phyloP scores from a whole-genome alignment of 2,888 invertebrate species.

The Altica lythri region DNA sequence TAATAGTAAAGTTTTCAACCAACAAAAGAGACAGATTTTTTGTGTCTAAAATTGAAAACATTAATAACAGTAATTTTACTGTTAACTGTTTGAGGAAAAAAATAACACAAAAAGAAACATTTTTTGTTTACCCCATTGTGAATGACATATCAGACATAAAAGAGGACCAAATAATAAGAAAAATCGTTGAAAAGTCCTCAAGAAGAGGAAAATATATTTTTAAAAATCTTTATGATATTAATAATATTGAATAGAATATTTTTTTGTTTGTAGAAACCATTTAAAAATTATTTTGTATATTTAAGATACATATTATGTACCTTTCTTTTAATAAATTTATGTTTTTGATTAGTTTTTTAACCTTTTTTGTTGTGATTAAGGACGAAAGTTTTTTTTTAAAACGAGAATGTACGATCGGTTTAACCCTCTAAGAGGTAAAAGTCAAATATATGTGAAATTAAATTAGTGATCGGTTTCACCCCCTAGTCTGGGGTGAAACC shows the following conservation, averaged over 20 bases:
- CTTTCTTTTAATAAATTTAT: too few relatives aligned
- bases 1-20: conserved; percentile 15
- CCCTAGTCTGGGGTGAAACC: too few relatives aligned
- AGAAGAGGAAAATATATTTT: conserved; percentile 5
- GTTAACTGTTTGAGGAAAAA: conserved; percentile 26
- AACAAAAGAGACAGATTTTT: conserved; percentile 17
- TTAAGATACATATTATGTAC: too few relatives aligned
- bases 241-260: not conserved
- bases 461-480: too few relatives aligned
- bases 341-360: too few relatives aligned
- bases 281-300: not conserved
- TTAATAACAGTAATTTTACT: conserved; percentile 21
- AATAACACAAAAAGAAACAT: conserved; percentile 21
- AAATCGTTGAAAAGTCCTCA: conserved; percentile 6
- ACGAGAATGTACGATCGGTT: too few relatives aligned
- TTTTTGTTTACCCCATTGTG: conserved; percentile 23
- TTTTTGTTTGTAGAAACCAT: not conserved
- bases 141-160: conserved; percentile 12
- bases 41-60: conserved; percentile 15
- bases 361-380: too few relatives aligned
- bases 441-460: too few relatives aligned
- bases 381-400: too few relatives aligned
- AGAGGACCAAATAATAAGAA: conserved; percentile 5
- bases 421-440: too few relatives aligned
- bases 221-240: not conserved